Base-by-base conservation (phyloP, 2,113 vertebrate species). In the Synchiropus splendidus region DNA sequence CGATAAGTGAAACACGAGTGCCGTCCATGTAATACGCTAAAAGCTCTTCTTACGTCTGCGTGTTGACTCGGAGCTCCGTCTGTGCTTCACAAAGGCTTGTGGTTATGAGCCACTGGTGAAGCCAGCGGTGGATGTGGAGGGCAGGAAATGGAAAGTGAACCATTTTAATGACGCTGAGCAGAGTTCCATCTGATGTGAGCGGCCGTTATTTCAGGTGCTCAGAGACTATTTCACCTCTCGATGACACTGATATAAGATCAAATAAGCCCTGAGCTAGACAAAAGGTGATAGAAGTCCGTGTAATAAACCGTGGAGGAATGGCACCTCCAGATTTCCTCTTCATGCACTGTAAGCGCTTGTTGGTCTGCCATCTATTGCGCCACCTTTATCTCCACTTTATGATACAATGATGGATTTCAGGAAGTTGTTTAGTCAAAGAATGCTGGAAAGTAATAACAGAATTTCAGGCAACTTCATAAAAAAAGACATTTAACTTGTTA, bases 1-100 rank as follows among this genome's bases (percentile, higher is more conserved):
- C 57, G 77, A 75, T 77, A 75, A 78, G 63, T 70, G 74, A 66
- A 80, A 80, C 66, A 75, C 46, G 75, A 81, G 74, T 49, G 54
- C 62, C 36, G 52, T 32, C 43, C 16, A 62, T 65, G 73, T 66
- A 61, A 74, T 54, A 54, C 50, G 60, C 57, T 79, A 79, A 78
- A 77, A 78, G 81, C 67, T 70, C 50, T 64, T 53, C 58, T 71
- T 70, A 49, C 36, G 30, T 58, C 62, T 58, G 47, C 39, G 48
- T 31, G 42, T 53, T 56, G 62, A 52, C 51, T 67, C 47, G 31
- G 41, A 46, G 13, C 53, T 42, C 39, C 10, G n/a, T 42, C 53
- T 63, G 45, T 44, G 48, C 34, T 48, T n/a, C n/a, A n/a, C n/a
- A n/a, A n/a, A n/a, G n/a, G n/a, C n/a, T n/a, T n/a, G n/a, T n/a